Base-by-base conservation (phyloP, 2,888 invertebrate genomes). In the Adelphocoris suturalis region DNA sequence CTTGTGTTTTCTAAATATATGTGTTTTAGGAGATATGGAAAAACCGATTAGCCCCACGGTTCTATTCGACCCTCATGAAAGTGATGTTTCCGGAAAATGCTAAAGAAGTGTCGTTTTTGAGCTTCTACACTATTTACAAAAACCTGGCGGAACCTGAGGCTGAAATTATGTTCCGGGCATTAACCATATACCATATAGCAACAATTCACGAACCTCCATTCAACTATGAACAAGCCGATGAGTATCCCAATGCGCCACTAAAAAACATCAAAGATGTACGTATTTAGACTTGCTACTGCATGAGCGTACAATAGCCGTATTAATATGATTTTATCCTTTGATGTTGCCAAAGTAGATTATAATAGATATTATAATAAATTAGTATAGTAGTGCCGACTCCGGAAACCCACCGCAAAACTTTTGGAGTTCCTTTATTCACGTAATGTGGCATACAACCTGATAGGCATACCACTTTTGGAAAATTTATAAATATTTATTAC, bases 191-290 rank as follows among this genome's bases (percentile, higher is more conserved):
- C 61, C 85, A 85, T 46, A 85, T 85, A 28, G 85, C 85, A 14
- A 85, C 85, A 27, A 61, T 85, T 16, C 85, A 85, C 37, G 85
- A 85, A 61, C 85, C 85, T 14, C 85, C 85, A n/a, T 85, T 85
- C 61, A 85, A 85, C 28, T 85, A 85, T 19, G 85, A 85, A 28
- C 57, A 57, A 27, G 85, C 85, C 16, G 27, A 61, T 28, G 85
- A 85, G 46, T 85, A 85, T 16, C 85, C 85, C 3, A 57, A 85
- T n/a, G 85, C 85, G 52, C 55, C 85, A 23, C 57, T 47, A 14
- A 85, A 61, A 37, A 37, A 27, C 16, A 85, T 85, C 28, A 85
- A 85, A 85, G 85, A 57, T 61, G 85, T 85, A 37, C 9, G 61
- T 85, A 47, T 13, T 61, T 52, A 11, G 11, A 52, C 12, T 52